Evolutionary conservation across 92 coral and sea anemone genomes (phyloP), one percentile per base, ranked within the genome.

Genomic region (Pocillopora grandis): DNA sequence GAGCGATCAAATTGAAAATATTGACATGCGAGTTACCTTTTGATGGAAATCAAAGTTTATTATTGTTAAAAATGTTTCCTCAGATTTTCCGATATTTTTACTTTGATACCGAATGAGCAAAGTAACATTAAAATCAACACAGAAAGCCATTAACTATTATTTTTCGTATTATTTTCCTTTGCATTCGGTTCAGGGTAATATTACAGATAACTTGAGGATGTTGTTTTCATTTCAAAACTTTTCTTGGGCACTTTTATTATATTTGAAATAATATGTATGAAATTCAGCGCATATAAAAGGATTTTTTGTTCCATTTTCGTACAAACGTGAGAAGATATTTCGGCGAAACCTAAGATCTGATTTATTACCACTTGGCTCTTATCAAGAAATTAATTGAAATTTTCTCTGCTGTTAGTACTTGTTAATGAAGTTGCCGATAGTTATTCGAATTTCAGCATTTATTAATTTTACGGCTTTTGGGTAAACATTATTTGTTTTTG

Each of bases 321-420:
- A 65, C n/a, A 67, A 18, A 10, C 79, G 31, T 70, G 33, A 14
- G 16, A 55, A 37, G 42, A 64, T 62, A 31, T 49, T 23, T 52
- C 58, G 18, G 48, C n/a, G 3, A 13, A 37, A 10, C 60, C 56
- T 49, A 60, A 61, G 52, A 36, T 37, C 52, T 56, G 61, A 69
- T 59, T 76, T 76, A 61, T 76, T 76, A 76, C 18, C 58, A 55
- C 60, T 42, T 81, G 10, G 77, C 60, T 70, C 67, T 71, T 37
- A 72, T 70, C 76, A 71, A 60, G 59, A 81, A 70, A 70, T 70
- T 81, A 81, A 81, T 80, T 71, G 85, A 83, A 83, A 83, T 83
- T 27, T 42, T 83, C 80, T 12, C 52, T 65, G 33, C 61, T 72
- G 42, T 83, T 60, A 60, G 78, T 15, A 61, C 18, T 75, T 83